phyloP scores from a whole-genome alignment of 2,888 invertebrate species.

The Plutella xylostella region DNA sequence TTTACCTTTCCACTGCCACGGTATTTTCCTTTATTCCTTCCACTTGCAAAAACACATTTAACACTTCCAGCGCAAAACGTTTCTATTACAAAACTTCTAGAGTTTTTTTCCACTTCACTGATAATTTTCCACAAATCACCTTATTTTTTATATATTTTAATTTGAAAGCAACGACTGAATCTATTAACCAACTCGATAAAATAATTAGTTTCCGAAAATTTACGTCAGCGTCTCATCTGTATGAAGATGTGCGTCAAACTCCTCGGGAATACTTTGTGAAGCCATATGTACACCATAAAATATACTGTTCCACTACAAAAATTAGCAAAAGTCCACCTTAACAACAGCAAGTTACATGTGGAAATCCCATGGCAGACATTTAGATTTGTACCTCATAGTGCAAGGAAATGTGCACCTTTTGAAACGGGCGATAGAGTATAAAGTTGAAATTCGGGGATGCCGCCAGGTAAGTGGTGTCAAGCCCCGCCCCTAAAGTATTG shows the following conservation, averaged over 20 bases:
- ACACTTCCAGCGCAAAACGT: not conserved
- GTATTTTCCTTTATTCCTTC: conserved; percentile 1
- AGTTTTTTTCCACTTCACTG: not conserved
- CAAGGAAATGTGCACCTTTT: not conserved
- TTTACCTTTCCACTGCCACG: conserved; percentile 3
- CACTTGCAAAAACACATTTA: conserved; percentile 4
- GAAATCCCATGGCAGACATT: not conserved
- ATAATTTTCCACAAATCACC: not conserved
- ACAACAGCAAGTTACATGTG: conserved; percentile 21
- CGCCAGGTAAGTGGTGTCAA: conserved; percentile 25
- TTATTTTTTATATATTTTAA: too few relatives aligned
- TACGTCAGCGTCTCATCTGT: conserved; percentile 59
- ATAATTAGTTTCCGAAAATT: too few relatives aligned
- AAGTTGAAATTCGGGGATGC: conserved; percentile 6
- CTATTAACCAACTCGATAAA: too few relatives aligned
- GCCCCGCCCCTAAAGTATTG: conserved; percentile 50
- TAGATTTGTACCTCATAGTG: not conserved
- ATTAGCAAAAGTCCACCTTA: conserved; percentile 29
- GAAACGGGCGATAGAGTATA: not conserved
- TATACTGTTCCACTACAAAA: conserved; percentile 28
- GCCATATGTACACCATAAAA: conserved; percentile 54
- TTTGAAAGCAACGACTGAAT: too few relatives aligned
- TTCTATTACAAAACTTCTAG: not conserved
- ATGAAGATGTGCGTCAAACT: conserved; percentile 64
- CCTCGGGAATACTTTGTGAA: conserved; percentile 45